Base-by-base conservation (phyloP, 1,140 invertebrate species). In the Eriocheir sinensis region DNA sequence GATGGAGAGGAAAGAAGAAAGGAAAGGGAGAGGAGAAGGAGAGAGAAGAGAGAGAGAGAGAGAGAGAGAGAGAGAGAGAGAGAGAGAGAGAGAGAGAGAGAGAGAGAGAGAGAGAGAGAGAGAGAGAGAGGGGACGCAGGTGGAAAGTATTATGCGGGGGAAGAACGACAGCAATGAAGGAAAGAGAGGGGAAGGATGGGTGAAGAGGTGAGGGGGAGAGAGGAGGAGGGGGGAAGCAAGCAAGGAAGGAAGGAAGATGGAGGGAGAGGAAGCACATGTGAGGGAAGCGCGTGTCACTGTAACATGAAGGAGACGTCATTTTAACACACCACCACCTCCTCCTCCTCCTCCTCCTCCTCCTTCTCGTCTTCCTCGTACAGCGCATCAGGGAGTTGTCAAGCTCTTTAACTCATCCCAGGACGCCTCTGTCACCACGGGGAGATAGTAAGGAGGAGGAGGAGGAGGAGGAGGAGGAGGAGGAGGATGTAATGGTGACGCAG, bases 391-490 rank as follows among this genome's bases (percentile, higher is more conserved):
- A n/a, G 60, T 72, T 72, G 60, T 72, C 60, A 72, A 72, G 60
- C 60, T 6, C 60, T 72, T 72, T 72, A 72, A 72, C 60, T 21
- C 60, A n/a, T 72, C 60, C 86, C 86, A 38, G 44, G 86, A 38
- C 86, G 38, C 9, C 86, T 44, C 86, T n/a, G 17, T 41, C 34
- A 89, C 30, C 41, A 38, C 40, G 41, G 9, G 85, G 1, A 9
- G 85, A 88, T 3, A 32, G 40, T 32, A 36, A 86, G 83, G 86
- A 89, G 44, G 38, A 89, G 86, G 44, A 44, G 86, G 32, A 41
- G 86, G 86, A 32, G 86, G 86, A 36, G 86, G 86, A n/a, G 86
- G 32, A 89, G 9, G 86, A 48, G 86, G 60, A 72, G 60, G 60
- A 72, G 60, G 60, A 72, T 21, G 60, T 53, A 53, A 53, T 17